Evolutionary conservation across 2,797 vertebrate genomes (phyloP).

Genomic region (Octomys mimax): DNA sequence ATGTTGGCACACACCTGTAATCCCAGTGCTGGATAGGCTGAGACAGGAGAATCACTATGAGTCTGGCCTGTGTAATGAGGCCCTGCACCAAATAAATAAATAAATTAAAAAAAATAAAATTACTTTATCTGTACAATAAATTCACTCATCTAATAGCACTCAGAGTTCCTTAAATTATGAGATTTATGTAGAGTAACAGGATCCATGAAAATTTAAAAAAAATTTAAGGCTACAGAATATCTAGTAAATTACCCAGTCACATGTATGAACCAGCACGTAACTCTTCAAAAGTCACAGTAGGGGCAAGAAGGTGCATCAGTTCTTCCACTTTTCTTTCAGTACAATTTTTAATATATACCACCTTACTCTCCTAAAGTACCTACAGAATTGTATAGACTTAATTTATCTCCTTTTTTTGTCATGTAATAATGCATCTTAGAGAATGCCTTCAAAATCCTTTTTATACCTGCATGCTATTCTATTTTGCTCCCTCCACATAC

Average conservation of each 20-base stretch:
- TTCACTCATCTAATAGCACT: not conserved
- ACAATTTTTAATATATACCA: not conserved
- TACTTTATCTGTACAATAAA: not conserved
- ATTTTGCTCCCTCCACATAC: constrained; percentile 4
- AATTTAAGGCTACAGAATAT: not conserved
- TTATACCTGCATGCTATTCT: constrained; percentile 46
- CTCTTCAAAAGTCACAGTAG: fast-evolving
- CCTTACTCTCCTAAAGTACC: not conserved
- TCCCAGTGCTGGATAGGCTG: too few relatives aligned
- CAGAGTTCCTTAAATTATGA: not conserved
- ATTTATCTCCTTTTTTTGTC: constrained; percentile 1
- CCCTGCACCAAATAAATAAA: too few relatives aligned
- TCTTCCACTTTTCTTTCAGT: not conserved
- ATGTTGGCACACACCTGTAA: too few relatives aligned
- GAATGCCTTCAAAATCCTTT: not conserved
- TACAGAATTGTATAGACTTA: not conserved
- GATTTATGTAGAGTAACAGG: not conserved
- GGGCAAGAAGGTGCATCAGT: fast-evolving
- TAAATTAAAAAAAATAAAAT: not conserved
- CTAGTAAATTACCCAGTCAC: not conserved
- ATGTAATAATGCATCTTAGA: constrained; percentile 28
- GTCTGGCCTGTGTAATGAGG: too few relatives aligned
- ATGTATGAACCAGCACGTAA: not conserved
- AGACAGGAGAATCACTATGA: too few relatives aligned
- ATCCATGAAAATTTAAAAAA: not conserved